Evolutionary conservation across 2,113 vertebrate genomes (phyloP).

Genomic region (Malurus cyaneus): DNA sequence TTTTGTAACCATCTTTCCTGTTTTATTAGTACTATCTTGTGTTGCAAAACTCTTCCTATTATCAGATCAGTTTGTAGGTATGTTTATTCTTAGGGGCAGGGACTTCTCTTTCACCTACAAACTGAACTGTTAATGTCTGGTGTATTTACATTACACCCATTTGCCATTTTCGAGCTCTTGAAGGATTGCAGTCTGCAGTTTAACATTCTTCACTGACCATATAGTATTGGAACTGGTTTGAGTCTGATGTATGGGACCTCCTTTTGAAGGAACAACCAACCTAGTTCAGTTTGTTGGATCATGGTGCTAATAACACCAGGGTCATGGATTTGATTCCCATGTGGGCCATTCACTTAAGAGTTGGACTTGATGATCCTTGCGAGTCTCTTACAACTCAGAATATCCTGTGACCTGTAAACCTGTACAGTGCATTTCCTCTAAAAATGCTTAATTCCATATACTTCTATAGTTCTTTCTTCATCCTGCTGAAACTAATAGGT

Average conservation of each 20-base stretch:
- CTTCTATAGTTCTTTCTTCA: not conserved
- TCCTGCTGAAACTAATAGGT: not conserved
- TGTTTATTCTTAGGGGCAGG: conserved; percentile 28
- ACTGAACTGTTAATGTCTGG: not conserved
- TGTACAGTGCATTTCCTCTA: not conserved
- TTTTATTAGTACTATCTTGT: conserved; percentile 23
- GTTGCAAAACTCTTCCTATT: conserved; percentile 32
- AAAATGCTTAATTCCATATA: not conserved
- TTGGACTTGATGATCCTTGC: not conserved
- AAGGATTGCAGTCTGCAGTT: not conserved
- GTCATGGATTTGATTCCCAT: not conserved
- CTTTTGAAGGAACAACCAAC: not conserved
- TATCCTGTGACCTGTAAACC: not conserved
- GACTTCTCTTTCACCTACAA: not conserved
- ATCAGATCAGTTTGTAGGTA: conserved; percentile 32
- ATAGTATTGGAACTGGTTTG: not conserved
- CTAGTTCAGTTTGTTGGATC: not conserved
- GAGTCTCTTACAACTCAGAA: not conserved
- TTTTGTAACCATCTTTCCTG: conserved; percentile 38
- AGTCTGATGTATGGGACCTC: not conserved
- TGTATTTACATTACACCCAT: not conserved
- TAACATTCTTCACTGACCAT: not conserved
- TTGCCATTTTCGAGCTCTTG: not conserved
- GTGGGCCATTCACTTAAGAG: not conserved
- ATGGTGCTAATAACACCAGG: not conserved